A percentile compares a stretch with the other conserved stretches of the same genome.
Conservation (phyloP, 2,797 vertebrate genomes). For the Clarias fuscus region DNA sequence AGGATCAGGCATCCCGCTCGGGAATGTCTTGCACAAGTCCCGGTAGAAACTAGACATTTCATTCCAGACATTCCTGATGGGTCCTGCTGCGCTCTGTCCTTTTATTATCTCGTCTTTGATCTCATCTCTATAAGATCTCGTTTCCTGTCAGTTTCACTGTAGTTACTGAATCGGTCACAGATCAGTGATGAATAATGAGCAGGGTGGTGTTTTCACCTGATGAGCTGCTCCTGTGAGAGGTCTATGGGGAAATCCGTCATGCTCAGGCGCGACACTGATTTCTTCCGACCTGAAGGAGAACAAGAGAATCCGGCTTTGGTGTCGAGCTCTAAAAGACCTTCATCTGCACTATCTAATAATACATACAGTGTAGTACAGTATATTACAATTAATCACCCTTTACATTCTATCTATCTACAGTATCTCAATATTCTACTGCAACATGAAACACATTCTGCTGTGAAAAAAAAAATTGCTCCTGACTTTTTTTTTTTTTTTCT, state of each 20-base stretch:
- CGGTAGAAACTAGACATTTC: too few species aligned
- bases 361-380: neutral
- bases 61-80: too few species aligned
- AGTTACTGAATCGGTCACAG: neutral
- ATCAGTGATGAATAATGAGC: neutral
- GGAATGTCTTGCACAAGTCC: too few species aligned
- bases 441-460: neutral
- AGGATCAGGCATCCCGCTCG: too few species aligned
- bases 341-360: neutral
- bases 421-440: neutral
- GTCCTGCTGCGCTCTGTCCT: neutral
- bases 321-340: neutral
- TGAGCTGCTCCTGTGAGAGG: conserved; percentile 70
- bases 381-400: neutral
- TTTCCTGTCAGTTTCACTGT: neutral
- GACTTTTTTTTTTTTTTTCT: too few species aligned
- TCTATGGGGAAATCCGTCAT: conserved; percentile 67
- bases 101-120: neutral
- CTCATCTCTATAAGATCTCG: neutral
- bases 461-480: too few species aligned
- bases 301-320: neutral
- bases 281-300: conserved; percentile 61
- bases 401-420: too few species aligned
- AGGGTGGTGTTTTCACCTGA: conserved; percentile 58
- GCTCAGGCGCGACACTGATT: conserved; percentile 64